Conservation (phyloP, 2,797 vertebrate species). For the Myotis planiceps region DNA sequence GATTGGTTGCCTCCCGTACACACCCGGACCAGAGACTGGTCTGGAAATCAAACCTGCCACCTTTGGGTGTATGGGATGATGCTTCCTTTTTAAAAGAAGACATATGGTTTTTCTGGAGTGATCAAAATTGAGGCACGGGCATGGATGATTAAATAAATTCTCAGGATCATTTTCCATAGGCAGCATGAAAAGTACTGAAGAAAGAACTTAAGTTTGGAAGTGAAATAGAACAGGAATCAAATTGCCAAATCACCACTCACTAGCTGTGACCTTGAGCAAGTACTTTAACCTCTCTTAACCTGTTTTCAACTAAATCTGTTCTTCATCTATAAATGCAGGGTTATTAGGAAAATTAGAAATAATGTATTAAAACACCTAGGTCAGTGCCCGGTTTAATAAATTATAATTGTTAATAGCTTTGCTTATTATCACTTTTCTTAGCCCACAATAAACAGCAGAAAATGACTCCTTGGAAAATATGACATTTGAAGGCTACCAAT, state of each 20-base stretch:
- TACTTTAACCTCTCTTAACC: not conserved
- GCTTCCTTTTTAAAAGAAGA: not conserved
- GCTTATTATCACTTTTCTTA: constrained; percentile 8
- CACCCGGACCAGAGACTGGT: not conserved
- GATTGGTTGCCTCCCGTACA: not conserved
- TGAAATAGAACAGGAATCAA: not conserved
- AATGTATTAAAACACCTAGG: not conserved
- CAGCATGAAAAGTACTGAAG: not conserved
- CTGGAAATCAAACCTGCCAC: not conserved
- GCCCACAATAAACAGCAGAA: constrained; percentile 11
- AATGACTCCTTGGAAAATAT: not conserved
- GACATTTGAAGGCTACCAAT: not conserved
- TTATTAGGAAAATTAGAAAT: constrained; percentile 29
- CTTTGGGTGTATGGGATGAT: not conserved
- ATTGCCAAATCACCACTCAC: not conserved
- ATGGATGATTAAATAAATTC: not conserved
- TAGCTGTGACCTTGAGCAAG: constrained; percentile 10
- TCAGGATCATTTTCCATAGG: not conserved
- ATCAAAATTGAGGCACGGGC: not conserved
- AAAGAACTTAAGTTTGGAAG: not conserved
- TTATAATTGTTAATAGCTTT: not conserved
- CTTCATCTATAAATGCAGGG: not conserved
- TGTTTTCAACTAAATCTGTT: not conserved
- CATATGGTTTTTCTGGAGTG: not conserved
- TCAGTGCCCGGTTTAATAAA: not conserved